Conservation (phyloP, 2,797 vertebrate species). For the Buceros bicornis region DNA sequence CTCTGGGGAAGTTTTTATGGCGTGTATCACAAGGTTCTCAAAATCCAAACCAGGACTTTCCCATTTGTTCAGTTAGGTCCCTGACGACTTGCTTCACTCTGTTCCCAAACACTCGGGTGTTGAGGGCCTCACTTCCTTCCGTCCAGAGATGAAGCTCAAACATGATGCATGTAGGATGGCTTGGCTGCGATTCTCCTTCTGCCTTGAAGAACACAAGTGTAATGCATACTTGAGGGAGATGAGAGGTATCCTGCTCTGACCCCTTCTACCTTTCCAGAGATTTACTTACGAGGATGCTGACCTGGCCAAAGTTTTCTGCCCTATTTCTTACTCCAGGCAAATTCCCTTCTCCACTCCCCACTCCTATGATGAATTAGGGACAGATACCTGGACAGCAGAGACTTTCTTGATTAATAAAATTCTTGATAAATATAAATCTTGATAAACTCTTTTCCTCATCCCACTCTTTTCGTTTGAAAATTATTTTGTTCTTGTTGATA, state of each 20-base stretch:
- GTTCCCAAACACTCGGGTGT: not conserved
- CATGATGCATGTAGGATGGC: not conserved
- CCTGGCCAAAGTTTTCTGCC: not conserved
- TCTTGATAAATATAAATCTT: no score
- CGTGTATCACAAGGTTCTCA: conserved; percentile 49
- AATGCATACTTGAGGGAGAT: not conserved
- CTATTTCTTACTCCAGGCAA: not conserved
- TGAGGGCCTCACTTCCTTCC: not conserved
- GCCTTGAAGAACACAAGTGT: not conserved
- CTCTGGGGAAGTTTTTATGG: conserved; percentile 54
- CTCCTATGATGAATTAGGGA: not conserved
- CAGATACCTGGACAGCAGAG: not conserved
- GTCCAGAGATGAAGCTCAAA: not conserved
- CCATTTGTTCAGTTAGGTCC: not conserved
- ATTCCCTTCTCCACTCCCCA: not conserved
- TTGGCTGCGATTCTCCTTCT: not conserved
- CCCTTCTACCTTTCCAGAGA: not conserved
- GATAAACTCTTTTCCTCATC: not conserved
- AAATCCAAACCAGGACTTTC: conserved; percentile 54
- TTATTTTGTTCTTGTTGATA: not conserved
- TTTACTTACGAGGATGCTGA: not conserved
- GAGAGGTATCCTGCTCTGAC: not conserved
- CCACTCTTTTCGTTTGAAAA: not conserved
- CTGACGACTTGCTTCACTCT: not conserved
- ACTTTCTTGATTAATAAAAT: not conserved